Percentiles rank a stretch among this genome's conserved stretches.
Conservation (phyloP, 1,140 invertebrate genomes). For the Drosophila nigrodunni region DNA sequence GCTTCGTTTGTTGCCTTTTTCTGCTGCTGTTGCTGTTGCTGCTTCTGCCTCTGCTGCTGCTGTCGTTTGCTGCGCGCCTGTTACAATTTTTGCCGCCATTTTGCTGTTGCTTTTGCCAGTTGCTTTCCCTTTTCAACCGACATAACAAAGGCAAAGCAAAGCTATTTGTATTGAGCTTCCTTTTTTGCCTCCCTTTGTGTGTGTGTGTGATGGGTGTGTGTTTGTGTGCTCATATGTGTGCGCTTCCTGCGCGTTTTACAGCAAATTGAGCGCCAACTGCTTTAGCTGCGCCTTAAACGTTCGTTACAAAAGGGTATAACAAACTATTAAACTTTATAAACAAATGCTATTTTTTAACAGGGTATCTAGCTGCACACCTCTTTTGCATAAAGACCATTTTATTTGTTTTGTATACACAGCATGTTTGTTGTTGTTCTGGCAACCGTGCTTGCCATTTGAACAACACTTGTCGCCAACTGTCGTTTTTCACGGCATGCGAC, state of each 20-base stretch:
- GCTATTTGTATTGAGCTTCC: slow-evolving; percentile 77
- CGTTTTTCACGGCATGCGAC: slow-evolving; percentile 78
- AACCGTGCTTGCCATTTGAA: slow-evolving; percentile 78
- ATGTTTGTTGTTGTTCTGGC: slow-evolving; percentile 69
- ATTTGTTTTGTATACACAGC: slow-evolving; percentile 6
- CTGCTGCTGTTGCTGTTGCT: slow-evolving; percentile 34
- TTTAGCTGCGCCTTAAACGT: slow-evolving; percentile 37
- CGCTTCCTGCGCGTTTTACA: slow-evolving; percentile 76
- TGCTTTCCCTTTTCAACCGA: slow-evolving; percentile 55
- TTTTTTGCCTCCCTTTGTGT: slow-evolving; percentile 15
- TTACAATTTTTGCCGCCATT: slow-evolving; percentile 72
- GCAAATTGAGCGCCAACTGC: slow-evolving; percentile 81
- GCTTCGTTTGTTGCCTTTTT: slow-evolving; percentile 13
- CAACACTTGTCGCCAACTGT: slow-evolving; percentile 80
- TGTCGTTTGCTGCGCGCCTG: slow-evolving; percentile 60
- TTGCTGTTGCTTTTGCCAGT: slow-evolving; percentile 58
- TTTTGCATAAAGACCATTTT: background rate
- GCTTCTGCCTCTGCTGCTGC: slow-evolving; percentile 28
- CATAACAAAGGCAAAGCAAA: slow-evolving; percentile 57
- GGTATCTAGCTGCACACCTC: background rate
- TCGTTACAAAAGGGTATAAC: background rate
- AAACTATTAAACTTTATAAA: background rate
- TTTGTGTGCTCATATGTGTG: slow-evolving; percentile 31
- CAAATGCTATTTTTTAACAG: background rate
- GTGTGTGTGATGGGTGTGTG: slow-evolving; percentile 17